phyloP scores from a whole-genome alignment of 2,888 invertebrate species.

The Thymelicus sylvestris region DNA sequence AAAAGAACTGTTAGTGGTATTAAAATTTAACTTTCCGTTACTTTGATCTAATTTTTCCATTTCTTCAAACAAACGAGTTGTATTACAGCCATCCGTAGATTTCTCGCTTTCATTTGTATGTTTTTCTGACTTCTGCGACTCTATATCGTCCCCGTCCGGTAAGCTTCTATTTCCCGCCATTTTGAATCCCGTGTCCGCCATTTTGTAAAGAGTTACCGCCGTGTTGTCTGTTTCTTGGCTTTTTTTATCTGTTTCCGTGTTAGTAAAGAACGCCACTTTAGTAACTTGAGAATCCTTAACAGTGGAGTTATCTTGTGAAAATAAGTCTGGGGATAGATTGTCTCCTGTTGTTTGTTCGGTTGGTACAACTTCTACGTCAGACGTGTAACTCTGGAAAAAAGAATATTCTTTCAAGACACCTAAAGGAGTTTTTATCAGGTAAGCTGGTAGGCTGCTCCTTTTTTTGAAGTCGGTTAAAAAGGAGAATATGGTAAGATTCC shows the following conservation, averaged over 20 bases:
- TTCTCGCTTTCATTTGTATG: constrained; percentile 10
- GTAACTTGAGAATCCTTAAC: background rate
- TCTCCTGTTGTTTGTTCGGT: constrained; percentile 40
- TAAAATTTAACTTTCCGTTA: constrained; percentile 57
- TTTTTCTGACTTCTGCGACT: background rate
- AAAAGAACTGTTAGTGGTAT: constrained; percentile 51
- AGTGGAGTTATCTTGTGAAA: constrained; percentile 58
- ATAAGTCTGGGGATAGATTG: constrained; percentile 63
- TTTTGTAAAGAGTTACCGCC: background rate
- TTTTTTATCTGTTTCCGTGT: constrained; percentile 47
- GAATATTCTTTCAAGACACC: background rate
- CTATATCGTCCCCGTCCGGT: background rate
- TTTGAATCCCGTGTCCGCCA: background rate
- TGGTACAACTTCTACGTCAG: constrained; percentile 37
- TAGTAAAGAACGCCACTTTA: constrained; percentile 4
- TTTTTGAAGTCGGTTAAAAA: too few species aligned
- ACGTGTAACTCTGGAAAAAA: constrained; percentile 53
- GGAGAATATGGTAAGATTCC: too few species aligned
- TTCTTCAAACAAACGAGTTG: constrained; percentile 53
- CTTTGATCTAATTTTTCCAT: constrained; percentile 61
- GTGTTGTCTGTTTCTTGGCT: constrained; percentile 35
- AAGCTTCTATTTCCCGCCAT: constrained; percentile 1
- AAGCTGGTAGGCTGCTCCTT: too few species aligned
- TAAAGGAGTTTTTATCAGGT: too few species aligned
- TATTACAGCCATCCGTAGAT: constrained; percentile 19